Base-by-base conservation (phyloP, 2,113 vertebrate genomes). In the Amazona vittata region DNA sequence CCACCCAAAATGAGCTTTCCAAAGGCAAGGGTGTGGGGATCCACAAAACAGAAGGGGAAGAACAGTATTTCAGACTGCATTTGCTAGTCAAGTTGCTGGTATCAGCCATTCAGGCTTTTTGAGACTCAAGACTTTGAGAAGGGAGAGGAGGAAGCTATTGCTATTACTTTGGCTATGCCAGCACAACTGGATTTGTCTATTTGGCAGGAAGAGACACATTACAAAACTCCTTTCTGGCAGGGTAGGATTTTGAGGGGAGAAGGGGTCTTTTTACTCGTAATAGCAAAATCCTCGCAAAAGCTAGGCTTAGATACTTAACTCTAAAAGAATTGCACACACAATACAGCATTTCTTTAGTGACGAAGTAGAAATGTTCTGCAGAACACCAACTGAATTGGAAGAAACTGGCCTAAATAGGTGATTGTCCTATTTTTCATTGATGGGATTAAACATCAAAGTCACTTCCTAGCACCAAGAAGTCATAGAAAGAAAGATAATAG, bases 401-500 rank as follows among this genome's bases (percentile, higher is more conserved):
- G 62, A 85, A 89, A 78, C 37, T 75, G 85, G 69, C 80, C 76
- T 95, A 93, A 95, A 64, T 93, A 93, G 94, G 92, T 94, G 76
- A 89, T 91, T 86, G 92, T 83, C 79, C 92, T 93, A 86, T 90
- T 95, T 97, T 94, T 93, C 0, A 0, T 93, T 97, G 94, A 96
- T 80, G 85, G 60, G 95, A 95, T 97, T 97, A 96, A 96, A 97
- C 94, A 89, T 97, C 94, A 97, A 96, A 97, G 95, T 90, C 63
- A 75, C 28, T 83, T 93, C 41, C 43, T 59, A 76, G 74, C 70
- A 89, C 83, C 69, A 59, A 79, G 63, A 73, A 93, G 44, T 93
- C 52, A 46, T 76, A 89, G 84, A 93, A 86, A 90, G 78, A 85
- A 68, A 90, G 82, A 77, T 62, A 85, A 89, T 37, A 67, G 60